Conservation (phyloP, 2,888 invertebrate species). For the Lobophora halterata region DNA sequence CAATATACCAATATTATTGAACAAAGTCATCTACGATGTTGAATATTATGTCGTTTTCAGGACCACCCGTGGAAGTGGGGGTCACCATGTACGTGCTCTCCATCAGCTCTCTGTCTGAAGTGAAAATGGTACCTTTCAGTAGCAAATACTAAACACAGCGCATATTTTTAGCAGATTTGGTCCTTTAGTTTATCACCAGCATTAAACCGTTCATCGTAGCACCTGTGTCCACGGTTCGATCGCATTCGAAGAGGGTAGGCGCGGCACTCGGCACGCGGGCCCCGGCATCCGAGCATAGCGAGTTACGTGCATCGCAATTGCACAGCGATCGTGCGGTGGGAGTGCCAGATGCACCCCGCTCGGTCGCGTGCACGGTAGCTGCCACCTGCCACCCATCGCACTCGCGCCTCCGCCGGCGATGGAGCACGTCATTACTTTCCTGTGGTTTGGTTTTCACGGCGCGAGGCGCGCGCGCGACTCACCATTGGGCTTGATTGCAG, state of each 20-base stretch:
- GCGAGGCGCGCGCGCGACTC: slow-evolving; percentile 62
- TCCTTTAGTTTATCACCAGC: slow-evolving; percentile 75
- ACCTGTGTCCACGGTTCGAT: slow-evolving; percentile 78
- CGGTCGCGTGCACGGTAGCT: slow-evolving; percentile 22
- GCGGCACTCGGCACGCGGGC: slow-evolving; percentile 39
- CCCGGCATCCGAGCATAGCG: slow-evolving; percentile 32
- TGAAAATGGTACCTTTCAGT: slow-evolving; percentile 84
- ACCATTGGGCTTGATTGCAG: slow-evolving; percentile 86
- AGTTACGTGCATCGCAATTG: slow-evolving; percentile 15
- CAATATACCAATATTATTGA: no score
- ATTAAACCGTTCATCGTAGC: slow-evolving; percentile 78
- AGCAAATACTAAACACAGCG: slow-evolving; percentile 69
- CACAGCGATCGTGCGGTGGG: slow-evolving; percentile 3
- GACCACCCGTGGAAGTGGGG: slow-evolving; percentile 90
- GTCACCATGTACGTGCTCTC: slow-evolving; percentile 93
- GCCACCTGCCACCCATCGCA: no score
- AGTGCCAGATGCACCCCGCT: slow-evolving; percentile 6
- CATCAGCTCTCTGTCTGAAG: slow-evolving; percentile 93
- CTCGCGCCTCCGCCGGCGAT: slow-evolving; percentile 46
- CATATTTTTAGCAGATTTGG: slow-evolving; percentile 69
- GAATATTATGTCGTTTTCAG: slow-evolving; percentile 82
- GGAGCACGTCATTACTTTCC: slow-evolving; percentile 65
- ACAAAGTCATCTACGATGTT: no score
- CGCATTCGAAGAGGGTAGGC: slow-evolving; percentile 46
- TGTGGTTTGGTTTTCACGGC: slow-evolving; percentile 73